Percentiles rank a stretch among this genome's conserved stretches.
Conservation (phyloP, 2,888 invertebrate genomes). For the Physocephala rufipes region DNA sequence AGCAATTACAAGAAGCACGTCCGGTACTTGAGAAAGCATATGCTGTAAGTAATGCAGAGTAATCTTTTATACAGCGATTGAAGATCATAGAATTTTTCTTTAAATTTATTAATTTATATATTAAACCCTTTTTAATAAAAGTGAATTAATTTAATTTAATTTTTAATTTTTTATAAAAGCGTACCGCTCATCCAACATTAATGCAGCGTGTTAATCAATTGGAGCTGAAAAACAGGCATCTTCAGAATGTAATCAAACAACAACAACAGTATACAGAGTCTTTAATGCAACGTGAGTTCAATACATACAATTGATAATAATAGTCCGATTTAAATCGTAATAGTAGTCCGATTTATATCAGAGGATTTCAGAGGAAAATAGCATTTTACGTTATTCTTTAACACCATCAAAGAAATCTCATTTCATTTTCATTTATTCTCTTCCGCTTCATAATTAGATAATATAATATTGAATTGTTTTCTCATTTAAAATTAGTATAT, state of each 20-base stretch:
- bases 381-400: too few species aligned
- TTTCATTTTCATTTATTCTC: too few species aligned
- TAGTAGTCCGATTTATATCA: not conserved
- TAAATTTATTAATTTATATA: too few species aligned
- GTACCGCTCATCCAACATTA: slow-evolving; percentile 64
- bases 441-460: too few species aligned
- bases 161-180: slow-evolving; percentile 47
- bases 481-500: too few species aligned
- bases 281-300: slow-evolving; percentile 71
- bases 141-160: slow-evolving; percentile 1
- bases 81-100: too few species aligned
- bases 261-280: slow-evolving; percentile 74
- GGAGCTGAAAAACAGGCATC: slow-evolving; percentile 72
- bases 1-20: slow-evolving; percentile 65
- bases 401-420: too few species aligned
- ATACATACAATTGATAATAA: not conserved
- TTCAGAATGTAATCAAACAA: slow-evolving; percentile 72
- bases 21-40: slow-evolving; percentile 66
- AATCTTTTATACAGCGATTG: not conserved
- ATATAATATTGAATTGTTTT: too few species aligned
- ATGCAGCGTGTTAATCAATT: slow-evolving; percentile 67
- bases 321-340: not conserved
- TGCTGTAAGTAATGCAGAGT: slow-evolving; percentile 56
- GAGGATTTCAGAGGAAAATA: too few species aligned
- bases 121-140: not conserved